These are phyloP conservation scores for Cryptoprocta ferox DNA, from an alignment of 2,797 vertebrate genomes.

Conservation along the genomic window DNA sequence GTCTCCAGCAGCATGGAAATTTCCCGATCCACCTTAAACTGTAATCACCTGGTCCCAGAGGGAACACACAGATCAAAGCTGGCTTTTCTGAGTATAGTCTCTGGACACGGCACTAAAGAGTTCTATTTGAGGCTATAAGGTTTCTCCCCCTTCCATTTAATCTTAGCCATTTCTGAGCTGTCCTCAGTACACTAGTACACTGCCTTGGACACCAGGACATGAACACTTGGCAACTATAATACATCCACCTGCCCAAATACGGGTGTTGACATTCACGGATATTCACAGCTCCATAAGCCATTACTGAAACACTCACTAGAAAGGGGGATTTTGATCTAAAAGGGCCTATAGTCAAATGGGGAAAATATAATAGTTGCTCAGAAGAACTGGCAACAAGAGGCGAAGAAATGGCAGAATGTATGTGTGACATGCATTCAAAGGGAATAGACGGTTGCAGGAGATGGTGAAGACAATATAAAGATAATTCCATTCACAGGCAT, in stretches of 20 bases:
- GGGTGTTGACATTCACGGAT: not conserved
- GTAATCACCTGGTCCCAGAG: slow-evolving; percentile 76
- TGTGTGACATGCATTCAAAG: not conserved
- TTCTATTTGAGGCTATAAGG: slow-evolving; percentile 39
- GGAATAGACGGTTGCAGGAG: not conserved
- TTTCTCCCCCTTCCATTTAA: not conserved
- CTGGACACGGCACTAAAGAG: not conserved
- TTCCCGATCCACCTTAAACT: slow-evolving; percentile 71
- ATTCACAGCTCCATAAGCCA: not conserved
- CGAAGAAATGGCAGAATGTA: not conserved
- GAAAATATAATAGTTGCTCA: not conserved
- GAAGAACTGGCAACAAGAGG: not conserved
- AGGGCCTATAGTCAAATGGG: not conserved
- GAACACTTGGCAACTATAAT: not conserved
- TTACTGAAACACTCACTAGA: not conserved
- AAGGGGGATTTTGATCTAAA: not conserved
- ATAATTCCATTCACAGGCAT: not conserved
- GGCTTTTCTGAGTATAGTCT: slow-evolving; percentile 53
- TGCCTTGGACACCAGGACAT: slow-evolving; percentile 20
- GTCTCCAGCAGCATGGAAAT: slow-evolving; percentile 78
- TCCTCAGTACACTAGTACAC: slow-evolving; percentile 27
- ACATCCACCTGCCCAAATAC: not conserved
- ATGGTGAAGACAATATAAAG: not conserved
- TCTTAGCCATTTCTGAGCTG: not conserved
- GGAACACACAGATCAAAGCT: not conserved